phyloP scores from a whole-genome alignment of 2,888 invertebrate genomes.

The Periphyllus acericola region DNA sequence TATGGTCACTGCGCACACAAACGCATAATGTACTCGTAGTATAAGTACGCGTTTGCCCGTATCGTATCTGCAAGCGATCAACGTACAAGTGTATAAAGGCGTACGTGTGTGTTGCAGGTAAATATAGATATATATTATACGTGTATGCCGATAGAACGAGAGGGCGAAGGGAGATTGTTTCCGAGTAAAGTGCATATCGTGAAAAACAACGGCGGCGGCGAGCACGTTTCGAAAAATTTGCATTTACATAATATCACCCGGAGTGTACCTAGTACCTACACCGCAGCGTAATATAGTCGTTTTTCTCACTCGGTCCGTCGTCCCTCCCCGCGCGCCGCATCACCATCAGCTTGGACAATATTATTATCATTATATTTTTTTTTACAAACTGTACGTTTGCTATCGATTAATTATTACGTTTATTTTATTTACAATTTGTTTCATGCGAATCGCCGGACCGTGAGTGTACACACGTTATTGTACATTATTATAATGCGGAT shows the following conservation, averaged over 20 bases:
- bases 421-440: conserved; percentile 28
- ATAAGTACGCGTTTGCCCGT: neutral
- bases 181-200: conserved; percentile 7
- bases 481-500: too few relatives aligned
- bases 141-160: neutral
- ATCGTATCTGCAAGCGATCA: neutral
- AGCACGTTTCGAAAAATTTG: conserved; percentile 3
- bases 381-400: neutral
- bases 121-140: too few relatives aligned
- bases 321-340: neutral
- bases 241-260: neutral
- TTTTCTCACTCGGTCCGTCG: neutral
- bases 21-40: too few relatives aligned
- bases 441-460: conserved; percentile 17
- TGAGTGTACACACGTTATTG: neutral
- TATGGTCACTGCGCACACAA: too few relatives aligned
- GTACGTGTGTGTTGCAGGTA: neutral
- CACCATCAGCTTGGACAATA: neutral
- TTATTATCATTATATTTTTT: neutral
- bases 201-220: conserved; percentile 5
- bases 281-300: neutral
- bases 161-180: neutral
- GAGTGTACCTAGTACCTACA: neutral
- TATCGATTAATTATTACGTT: conserved; percentile 52
- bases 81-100: neutral